Evolutionary conservation across 2,888 invertebrate genomes (phyloP).

Genomic region (Mimas tiliae): DNA sequence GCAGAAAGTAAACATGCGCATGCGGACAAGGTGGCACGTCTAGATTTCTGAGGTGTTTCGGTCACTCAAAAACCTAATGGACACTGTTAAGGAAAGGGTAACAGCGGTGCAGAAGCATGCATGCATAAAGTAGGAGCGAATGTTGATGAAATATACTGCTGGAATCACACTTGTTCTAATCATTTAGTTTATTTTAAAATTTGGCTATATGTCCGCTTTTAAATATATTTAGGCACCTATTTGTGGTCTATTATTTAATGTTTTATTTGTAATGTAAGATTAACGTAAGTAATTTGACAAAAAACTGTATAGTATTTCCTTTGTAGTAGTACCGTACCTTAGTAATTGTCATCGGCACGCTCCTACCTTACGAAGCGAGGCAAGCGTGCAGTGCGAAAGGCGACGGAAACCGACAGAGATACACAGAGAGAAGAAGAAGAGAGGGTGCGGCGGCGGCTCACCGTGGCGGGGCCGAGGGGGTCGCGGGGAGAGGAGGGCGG

Average conservation of each 20-base stretch:
- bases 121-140: conserved; percentile 81
- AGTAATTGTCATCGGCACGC: conserved; percentile 47
- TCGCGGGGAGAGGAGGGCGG: conserved; percentile 83
- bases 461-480: conserved; percentile 81
- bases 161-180: neutral
- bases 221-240: neutral
- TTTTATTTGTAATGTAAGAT: neutral
- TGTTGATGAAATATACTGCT: conserved; percentile 29
- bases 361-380: conserved; percentile 81
- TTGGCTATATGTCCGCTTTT: neutral
- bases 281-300: too few relatives aligned
- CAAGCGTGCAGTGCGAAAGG: conserved; percentile 82
- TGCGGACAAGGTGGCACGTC: conserved; percentile 66
- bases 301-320: neutral
- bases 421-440: conserved; percentile 74
- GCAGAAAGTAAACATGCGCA: conserved; percentile 80
- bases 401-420: conserved; percentile 79
- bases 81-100: conserved; percentile 60
- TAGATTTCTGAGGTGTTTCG: conserved; percentile 58
- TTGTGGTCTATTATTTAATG: too few relatives aligned
- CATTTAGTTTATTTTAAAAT: conserved; percentile 17
- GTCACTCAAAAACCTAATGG: conserved; percentile 57
- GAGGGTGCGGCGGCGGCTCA: conserved; percentile 81
- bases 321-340: neutral
- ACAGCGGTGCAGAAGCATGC: conserved; percentile 73